Percentiles rank a stretch among this genome's conserved stretches.
These are phyloP conservation scores for Acromyrmex charruanus DNA, from an alignment of 1,140 invertebrate species.

Conservation along the genomic window DNA sequence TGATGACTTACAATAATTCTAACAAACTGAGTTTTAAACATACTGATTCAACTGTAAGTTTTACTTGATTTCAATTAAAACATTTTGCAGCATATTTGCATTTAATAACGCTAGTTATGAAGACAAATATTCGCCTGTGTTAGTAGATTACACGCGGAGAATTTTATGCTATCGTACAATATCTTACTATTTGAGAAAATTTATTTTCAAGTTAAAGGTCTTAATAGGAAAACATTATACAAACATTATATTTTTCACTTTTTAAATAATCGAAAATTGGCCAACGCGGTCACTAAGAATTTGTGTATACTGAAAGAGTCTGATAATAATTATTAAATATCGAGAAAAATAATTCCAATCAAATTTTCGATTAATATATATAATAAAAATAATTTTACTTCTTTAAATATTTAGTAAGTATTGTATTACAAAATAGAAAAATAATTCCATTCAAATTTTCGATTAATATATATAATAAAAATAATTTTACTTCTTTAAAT, in stretches of 20 bases:
- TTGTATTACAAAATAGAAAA: too few relatives aligned
- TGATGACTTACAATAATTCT: conserved; percentile 28
- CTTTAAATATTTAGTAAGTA: too few relatives aligned
- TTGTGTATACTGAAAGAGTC: background rate
- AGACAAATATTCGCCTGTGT: background rate
- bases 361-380: too few relatives aligned
- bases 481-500: too few relatives aligned
- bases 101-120: conserved; percentile 12
- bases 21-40: conserved; percentile 20
- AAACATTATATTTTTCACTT: background rate
- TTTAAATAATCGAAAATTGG: background rate
- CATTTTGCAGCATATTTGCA: conserved; percentile 13
- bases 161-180: background rate
- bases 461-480: too few relatives aligned
- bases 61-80: conserved; percentile 28
- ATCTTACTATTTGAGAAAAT: background rate
- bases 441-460: too few relatives aligned
- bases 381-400: too few relatives aligned
- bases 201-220: background rate
- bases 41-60: conserved; percentile 1
- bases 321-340: too few relatives aligned
- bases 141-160: background rate
- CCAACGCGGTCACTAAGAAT: background rate
- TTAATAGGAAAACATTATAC: background rate
- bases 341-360: too few relatives aligned